Conservation (phyloP, 2,888 invertebrate species). For the Cheilosia pagana region DNA sequence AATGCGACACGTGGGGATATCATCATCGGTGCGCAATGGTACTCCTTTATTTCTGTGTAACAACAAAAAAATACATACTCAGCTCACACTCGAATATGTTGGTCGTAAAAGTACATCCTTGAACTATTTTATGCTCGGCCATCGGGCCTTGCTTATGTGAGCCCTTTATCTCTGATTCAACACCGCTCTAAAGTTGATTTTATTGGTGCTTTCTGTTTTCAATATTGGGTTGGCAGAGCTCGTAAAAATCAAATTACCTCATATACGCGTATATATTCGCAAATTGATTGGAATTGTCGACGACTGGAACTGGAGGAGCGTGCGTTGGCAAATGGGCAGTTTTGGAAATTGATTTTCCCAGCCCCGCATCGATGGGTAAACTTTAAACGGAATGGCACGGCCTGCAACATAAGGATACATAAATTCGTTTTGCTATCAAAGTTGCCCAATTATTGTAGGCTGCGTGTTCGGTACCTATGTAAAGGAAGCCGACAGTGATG, state of each 20-base stretch:
- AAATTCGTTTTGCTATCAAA: neutral
- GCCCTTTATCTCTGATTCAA: constrained; percentile 1
- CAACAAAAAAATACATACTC: too few relatives aligned
- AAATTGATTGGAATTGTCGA: constrained; percentile 7
- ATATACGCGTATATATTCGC: neutral
- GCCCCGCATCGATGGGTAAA: neutral
- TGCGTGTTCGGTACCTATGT: neutral
- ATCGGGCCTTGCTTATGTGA: too few relatives aligned
- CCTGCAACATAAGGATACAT: neutral
- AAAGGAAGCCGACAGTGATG: neutral
- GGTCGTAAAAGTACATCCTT: constrained; percentile 10
- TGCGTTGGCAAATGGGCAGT: neutral
- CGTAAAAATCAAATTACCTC: constrained; percentile 11
- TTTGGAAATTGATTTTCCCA: neutral
- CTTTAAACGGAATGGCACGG: neutral
- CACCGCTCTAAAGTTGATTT: constrained; percentile 8
- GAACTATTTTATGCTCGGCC: constrained; percentile 1
- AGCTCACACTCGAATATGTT: neutral
- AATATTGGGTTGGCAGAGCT: constrained; percentile 5
- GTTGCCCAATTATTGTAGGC: neutral
- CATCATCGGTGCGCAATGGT: neutral
- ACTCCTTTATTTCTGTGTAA: neutral
- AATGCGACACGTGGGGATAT: constrained; percentile 15
- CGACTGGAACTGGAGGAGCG: neutral
- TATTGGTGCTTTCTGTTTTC: constrained; percentile 5